phyloP scores from a whole-genome alignment of 2,113 vertebrate genomes.

The Rhinoderma darwinii region DNA sequence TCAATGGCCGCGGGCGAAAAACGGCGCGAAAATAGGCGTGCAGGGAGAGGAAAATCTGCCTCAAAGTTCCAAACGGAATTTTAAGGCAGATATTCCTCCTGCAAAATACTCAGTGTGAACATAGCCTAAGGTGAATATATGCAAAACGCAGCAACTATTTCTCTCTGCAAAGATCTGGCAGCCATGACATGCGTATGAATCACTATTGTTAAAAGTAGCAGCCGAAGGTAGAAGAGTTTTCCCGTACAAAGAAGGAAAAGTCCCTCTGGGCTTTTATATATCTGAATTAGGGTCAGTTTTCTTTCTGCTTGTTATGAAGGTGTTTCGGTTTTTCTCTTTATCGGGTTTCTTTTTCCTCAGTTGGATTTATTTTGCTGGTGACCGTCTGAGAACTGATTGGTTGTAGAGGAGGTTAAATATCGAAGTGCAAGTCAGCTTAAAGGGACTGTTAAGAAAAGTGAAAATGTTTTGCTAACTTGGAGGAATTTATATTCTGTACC shows the following conservation, averaged over 20 bases:
- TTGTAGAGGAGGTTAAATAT: not conserved
- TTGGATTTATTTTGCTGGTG: not conserved
- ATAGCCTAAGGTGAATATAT: constrained; percentile 34
- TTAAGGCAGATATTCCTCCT: too few relatives aligned
- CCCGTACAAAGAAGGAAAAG: not conserved
- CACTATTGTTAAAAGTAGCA: not conserved
- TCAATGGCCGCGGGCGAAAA: too few relatives aligned
- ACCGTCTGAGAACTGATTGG: not conserved
- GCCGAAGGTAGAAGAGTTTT: not conserved
- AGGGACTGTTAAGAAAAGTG: too few relatives aligned
- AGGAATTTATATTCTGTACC: too few relatives aligned
- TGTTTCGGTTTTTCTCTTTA: not conserved
- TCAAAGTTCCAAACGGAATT: too few relatives aligned
- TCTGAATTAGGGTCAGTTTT: not conserved
- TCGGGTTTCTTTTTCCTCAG: not conserved
- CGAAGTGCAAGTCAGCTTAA: not conserved
- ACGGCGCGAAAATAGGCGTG: too few relatives aligned
- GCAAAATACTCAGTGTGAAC: too few relatives aligned
- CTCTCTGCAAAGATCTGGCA: constrained; percentile 23
- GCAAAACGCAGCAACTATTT: constrained; percentile 5
- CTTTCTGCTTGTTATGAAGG: not conserved
- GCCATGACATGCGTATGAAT: constrained; percentile 19
- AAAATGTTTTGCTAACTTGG: too few relatives aligned
- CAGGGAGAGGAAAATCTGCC: too few relatives aligned
- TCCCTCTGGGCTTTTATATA: not conserved